phyloP scores from a whole-genome alignment of 2,113 vertebrate genomes.

The Aegithalos caudatus region DNA sequence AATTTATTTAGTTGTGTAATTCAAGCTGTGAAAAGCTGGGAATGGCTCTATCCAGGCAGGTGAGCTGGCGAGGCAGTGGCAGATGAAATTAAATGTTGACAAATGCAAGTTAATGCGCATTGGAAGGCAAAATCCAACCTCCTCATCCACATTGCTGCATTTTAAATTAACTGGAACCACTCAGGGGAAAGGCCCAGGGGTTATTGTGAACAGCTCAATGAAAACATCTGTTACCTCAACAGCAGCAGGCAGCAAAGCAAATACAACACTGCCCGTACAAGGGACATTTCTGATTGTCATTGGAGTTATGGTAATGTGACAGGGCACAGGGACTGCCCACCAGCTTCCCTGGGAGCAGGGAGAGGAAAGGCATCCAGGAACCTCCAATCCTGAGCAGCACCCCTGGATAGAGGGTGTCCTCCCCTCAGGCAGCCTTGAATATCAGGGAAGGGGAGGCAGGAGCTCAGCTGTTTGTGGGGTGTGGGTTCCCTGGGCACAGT shows the following conservation, averaged over 20 bases:
- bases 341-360: background rate
- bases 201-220: slow-evolving; percentile 47
- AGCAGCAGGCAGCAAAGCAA: slow-evolving; percentile 35
- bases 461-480: background rate
- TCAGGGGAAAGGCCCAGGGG: slow-evolving; percentile 43
- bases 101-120: slow-evolving; percentile 50
- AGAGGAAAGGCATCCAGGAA: background rate
- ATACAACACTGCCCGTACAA: background rate
- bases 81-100: slow-evolving; percentile 60
- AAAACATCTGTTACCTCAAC: slow-evolving; percentile 46
- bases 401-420: fast-evolving
- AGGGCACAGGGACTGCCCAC: background rate
- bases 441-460: fast-evolving
- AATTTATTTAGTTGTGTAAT: background rate
- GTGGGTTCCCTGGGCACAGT: background rate
- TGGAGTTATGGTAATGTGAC: background rate
- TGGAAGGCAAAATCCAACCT: slow-evolving; percentile 29
- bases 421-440: background rate
- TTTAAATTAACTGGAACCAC: slow-evolving; percentile 53
- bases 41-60: slow-evolving; percentile 8
- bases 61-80: slow-evolving; percentile 3
- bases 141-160: slow-evolving; percentile 33
- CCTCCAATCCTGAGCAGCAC: background rate
- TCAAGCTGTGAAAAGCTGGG: background rate
- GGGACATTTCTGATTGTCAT: background rate